Evolutionary conservation across 2,888 invertebrate species (phyloP).

Genomic region (Lingula anatina): DNA sequence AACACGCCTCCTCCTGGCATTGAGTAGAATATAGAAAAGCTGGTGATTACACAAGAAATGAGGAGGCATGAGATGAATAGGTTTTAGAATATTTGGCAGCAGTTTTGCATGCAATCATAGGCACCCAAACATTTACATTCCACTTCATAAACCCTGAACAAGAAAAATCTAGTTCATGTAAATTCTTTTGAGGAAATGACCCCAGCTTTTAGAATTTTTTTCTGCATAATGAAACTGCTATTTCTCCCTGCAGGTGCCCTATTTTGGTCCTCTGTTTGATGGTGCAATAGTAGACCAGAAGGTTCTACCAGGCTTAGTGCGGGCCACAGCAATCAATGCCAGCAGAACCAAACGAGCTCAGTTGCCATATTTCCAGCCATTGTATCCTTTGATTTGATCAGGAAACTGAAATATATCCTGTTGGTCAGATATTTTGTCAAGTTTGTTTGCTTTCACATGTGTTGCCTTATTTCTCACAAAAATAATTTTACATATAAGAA

Average conservation of each 20-base stretch:
- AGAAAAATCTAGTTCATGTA: too few relatives aligned
- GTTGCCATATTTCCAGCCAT: constrained; percentile 84
- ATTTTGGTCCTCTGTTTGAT: constrained; percentile 90
- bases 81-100: too few relatives aligned
- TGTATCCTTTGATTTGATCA: constrained; percentile 58
- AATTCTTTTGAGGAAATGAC: too few relatives aligned
- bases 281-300: constrained; percentile 75
- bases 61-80: too few relatives aligned
- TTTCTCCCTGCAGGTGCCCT: constrained; percentile 36
- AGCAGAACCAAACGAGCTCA: constrained; percentile 86
- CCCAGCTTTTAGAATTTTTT: too few relatives aligned
- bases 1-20: too few relatives aligned
- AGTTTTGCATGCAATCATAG: too few relatives aligned
- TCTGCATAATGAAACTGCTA: too few relatives aligned
- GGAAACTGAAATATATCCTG: not conserved
- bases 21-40: too few relatives aligned
- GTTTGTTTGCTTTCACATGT: not conserved
- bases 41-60: too few relatives aligned
- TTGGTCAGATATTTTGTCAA: not conserved
- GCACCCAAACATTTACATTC: too few relatives aligned
- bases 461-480: not conserved
- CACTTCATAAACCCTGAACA: too few relatives aligned
- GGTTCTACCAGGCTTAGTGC: constrained; percentile 76
- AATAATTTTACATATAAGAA: not conserved
- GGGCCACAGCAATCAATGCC: constrained; percentile 85